These are phyloP conservation scores for Todiramphus saurophagus DNA, from an alignment of 2,113 vertebrate species.

Conservation along the genomic window DNA sequence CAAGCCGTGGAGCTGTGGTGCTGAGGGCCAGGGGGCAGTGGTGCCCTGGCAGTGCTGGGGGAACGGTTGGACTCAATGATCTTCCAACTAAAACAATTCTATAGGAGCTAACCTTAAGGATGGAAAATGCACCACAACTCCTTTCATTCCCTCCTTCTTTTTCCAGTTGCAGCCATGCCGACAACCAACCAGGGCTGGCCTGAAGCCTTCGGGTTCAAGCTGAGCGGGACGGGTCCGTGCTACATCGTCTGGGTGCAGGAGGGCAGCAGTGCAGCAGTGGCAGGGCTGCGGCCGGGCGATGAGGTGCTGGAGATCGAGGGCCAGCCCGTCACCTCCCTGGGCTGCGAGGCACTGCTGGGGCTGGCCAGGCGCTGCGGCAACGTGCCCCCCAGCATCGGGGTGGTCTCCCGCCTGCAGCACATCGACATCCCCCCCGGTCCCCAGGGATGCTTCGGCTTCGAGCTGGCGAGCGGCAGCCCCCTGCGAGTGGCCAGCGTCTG, in stretches of 20 bases:
- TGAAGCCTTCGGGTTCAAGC: conserved; percentile 91
- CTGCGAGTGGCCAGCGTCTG: conserved; percentile 81
- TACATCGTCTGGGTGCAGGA: conserved; percentile 92
- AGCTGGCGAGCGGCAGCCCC: conserved; percentile 79
- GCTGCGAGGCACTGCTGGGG: conserved; percentile 75
- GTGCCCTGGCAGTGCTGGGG: background rate
- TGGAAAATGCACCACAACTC: rapidly evolving
- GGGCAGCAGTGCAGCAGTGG: conserved; percentile 89
- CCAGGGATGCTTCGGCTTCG: conserved; percentile 78
- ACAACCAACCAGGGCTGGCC: conserved; percentile 92
- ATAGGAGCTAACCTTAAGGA: too few relatives aligned
- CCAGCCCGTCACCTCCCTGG: conserved; percentile 83
- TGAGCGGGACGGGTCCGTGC: conserved; percentile 88
- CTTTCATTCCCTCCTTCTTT: background rate
- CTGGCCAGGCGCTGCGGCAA: conserved; percentile 85
- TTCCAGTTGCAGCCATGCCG: conserved; percentile 85
- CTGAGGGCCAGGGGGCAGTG: background rate
- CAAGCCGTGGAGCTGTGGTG: background rate
- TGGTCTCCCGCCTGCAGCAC: conserved; percentile 87
- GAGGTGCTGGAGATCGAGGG: conserved; percentile 97
- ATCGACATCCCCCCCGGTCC: conserved; percentile 76
- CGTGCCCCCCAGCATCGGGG: conserved; percentile 94
- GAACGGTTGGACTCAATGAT: background rate
- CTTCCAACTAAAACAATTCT: background rate
- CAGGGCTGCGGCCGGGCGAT: conserved; percentile 88